Evolutionary conservation across 2,888 invertebrate species (phyloP), one percentile per base, ranked within the genome.

Genomic region (Maniola hyperantus): DNA sequence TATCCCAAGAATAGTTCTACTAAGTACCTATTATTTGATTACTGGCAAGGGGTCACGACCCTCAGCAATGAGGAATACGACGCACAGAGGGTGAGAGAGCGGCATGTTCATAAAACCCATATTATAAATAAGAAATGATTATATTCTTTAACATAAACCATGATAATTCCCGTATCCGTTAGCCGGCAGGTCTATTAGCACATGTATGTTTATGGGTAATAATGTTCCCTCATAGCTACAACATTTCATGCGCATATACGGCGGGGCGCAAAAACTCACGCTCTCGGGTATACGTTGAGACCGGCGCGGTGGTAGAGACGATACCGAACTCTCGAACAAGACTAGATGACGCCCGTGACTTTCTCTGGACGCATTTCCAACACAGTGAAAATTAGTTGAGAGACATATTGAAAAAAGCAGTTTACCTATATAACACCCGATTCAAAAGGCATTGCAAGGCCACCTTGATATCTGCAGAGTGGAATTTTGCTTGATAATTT

Each of bases 211-310:
- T 70, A 68, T 66, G 62, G 68, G 50, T 50, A 55, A 61, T 69
- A 67, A 63, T 68, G 65, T 67, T 60, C 60, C 48, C 51, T 44
- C 65, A 66, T 63, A 55, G 61, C 60, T 65, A 59, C 69, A 66
- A 18, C 64, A 68, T 71, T 71, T 70, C 71, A 68, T 69, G 62
- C 18, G 36, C 71, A 62, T 71, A 71, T 70, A 71, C 26, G 67
- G 67, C 36, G 53, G 66, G 42, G 34, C 48, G 58, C 57, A 71
- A 71, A 71, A 71, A 71, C 67, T 70, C 42, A 67, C 69, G 58
- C 59, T 59, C 64, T 70, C 64, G 33, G 50, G 62, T 34, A 39
- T 57, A 42, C 20, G 18, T 39, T n/a, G n/a, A n/a, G n/a, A n/a
- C n/a, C n/a, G n/a, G n/a, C n/a, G n/a, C n/a, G n/a, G n/a, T n/a